phyloP scores from a whole-genome alignment of 2,888 invertebrate species.

The Metellina segmentata region DNA sequence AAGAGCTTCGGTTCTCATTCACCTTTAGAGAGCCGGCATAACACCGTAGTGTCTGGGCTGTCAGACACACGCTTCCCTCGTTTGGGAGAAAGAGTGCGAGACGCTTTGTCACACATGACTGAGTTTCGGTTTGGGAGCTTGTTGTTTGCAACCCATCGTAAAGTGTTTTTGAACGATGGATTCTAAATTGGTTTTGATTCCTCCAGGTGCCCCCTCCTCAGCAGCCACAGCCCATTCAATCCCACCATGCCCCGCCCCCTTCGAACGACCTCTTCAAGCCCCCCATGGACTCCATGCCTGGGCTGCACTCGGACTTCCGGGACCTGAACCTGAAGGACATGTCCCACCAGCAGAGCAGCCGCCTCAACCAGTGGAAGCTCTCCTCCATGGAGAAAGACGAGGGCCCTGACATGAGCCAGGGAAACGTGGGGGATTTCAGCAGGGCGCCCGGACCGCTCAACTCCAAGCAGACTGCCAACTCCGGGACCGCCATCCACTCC shows the following conservation, averaged over 20 bases:
- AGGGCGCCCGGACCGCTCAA: slow-evolving; percentile 88
- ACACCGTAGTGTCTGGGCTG: too few species aligned
- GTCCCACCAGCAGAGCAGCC: slow-evolving; percentile 54
- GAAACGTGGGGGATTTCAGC: slow-evolving; percentile 86
- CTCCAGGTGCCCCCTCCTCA: slow-evolving; percentile 41
- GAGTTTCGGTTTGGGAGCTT: too few species aligned
- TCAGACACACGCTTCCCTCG: too few species aligned
- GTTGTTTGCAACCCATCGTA: too few species aligned
- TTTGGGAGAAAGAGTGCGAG: too few species aligned
- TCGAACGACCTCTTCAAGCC: slow-evolving; percentile 73
- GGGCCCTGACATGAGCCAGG: slow-evolving; percentile 83
- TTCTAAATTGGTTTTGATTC: too few species aligned
- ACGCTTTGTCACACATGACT: too few species aligned
- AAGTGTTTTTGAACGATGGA: too few species aligned
- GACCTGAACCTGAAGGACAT: slow-evolving; percentile 87
- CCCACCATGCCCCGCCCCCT: slow-evolving; percentile 27
- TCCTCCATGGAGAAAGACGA: slow-evolving; percentile 83
- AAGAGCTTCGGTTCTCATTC: too few species aligned
- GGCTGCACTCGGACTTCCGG: slow-evolving; percentile 88
- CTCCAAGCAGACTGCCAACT: slow-evolving; percentile 40
- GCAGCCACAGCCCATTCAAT: slow-evolving; percentile 24
- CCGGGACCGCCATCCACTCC: slow-evolving; percentile 11
- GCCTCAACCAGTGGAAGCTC: slow-evolving; percentile 87
- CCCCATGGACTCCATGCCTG: slow-evolving; percentile 56
- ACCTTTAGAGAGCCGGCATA: too few species aligned